A percentile compares a stretch with the other conserved stretches of the same genome.
Conservation (phyloP, 2,113 vertebrate species). For the Monopterus albus region DNA sequence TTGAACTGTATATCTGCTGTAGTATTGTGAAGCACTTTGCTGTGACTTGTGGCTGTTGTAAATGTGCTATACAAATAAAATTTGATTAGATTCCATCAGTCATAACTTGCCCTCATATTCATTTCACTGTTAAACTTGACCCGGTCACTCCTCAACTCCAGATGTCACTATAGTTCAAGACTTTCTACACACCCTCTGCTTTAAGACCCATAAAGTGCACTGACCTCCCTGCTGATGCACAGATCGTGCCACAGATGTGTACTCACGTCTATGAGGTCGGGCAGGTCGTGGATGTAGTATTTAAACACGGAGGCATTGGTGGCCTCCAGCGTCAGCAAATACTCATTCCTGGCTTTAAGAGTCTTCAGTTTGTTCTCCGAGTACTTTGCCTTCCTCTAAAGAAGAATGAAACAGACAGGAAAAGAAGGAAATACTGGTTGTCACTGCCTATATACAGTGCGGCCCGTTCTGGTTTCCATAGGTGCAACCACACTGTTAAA, state of each 20-base stretch:
- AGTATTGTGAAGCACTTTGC: too few species aligned
- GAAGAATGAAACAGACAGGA: conserved; percentile 4
- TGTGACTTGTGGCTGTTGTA: too few species aligned
- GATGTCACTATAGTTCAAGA: too few species aligned
- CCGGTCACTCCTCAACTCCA: too few species aligned
- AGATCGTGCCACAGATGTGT: conserved; percentile 19
- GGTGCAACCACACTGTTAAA: background rate
- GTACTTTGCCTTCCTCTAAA: conserved; percentile 96
- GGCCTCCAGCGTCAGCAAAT: conserved; percentile 96
- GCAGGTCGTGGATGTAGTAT: conserved; percentile 98
- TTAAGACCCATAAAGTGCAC: too few species aligned
- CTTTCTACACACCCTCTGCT: too few species aligned
- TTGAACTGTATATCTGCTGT: too few species aligned
- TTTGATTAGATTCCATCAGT: too few species aligned
- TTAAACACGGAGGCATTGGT: conserved; percentile 98
- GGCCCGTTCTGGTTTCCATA: background rate
- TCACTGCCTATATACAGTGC: background rate
- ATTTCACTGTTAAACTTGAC: too few species aligned
- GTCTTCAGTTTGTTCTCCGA: conserved; percentile 99
- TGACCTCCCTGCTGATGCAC: too few species aligned
- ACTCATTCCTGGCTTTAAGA: conserved; percentile 97
- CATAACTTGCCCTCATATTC: too few species aligned
- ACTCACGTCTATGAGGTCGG: conserved; percentile 98
- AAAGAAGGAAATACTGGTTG: background rate
- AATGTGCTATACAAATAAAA: too few species aligned